These are phyloP conservation scores for Limnodromus scolopaceus DNA, from an alignment of 2,797 vertebrate species.

Conservation along the genomic window DNA sequence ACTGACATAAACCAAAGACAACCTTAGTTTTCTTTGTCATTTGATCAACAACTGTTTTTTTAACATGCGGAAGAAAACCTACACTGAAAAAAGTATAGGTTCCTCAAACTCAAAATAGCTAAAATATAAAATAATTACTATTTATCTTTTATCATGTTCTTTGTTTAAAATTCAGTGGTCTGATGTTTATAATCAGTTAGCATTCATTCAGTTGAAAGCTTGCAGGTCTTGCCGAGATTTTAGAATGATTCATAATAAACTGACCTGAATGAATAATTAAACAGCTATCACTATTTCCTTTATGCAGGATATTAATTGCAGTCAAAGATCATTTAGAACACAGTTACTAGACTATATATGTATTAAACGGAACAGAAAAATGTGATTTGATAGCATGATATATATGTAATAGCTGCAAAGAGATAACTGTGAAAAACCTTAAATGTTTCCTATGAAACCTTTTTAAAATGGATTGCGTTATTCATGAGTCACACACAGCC, in stretches of 20 bases:
- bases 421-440: neutral
- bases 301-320: neutral
- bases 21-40: neutral
- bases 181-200: neutral
- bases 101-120: accelerated
- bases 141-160: neutral
- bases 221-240: neutral
- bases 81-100: neutral
- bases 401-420: neutral
- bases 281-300: neutral
- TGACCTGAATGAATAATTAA: neutral
- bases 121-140: neutral
- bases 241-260: neutral
- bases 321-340: neutral
- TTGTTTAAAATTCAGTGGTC: neutral
- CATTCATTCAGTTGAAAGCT: neutral
- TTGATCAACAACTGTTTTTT: neutral
- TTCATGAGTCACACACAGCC: neutral
- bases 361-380: neutral
- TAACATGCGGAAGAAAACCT: neutral
- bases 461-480: neutral
- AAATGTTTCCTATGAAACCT: neutral
- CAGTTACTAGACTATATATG: neutral
- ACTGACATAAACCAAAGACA: neutral
- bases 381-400: neutral